Base-by-base conservation (phyloP, 2,797 vertebrate species). In the Malacoctenus gilli region DNA sequence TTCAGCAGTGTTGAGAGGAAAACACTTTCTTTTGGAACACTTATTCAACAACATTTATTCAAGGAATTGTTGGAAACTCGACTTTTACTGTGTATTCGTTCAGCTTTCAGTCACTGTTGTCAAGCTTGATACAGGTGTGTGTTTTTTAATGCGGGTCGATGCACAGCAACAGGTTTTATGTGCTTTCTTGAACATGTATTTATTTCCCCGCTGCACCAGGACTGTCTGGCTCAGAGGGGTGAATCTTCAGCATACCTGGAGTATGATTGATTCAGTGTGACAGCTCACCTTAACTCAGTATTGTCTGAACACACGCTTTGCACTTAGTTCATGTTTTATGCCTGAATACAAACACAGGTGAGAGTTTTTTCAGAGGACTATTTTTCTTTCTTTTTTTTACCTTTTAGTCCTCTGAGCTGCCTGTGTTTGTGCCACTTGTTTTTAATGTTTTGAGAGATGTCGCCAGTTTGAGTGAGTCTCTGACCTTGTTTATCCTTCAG, bases 211-310 rank as follows among this genome's bases (percentile, higher is more conserved):
- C 25, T 35, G 39, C 32, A 22, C 34, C 47, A 4, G 15, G 5
- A 19, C 5, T 31, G 53, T 47, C 25, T 14, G 12, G n/a, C 48
- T 19, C 18, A 53, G 39, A 59, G 5, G 25, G 13, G 8, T 8
- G 65, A 30, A 42, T 69, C 60, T 64, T 79, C 79, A 74, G 63
- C 86, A 84, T 88, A 87, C 86, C 85, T 86, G 85, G 87, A 79
- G 85, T 89, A 87, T 86, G 84, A 59, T 79, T 72, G 68, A 75
- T 79, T 77, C 42, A 59, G 28, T 14, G 66, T 70, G 9, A 60
- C n/a, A 31, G 22, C 36, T 41, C 15, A 14, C 39, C 56, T 63
- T 52, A 48, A 62, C 67, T 76, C 15, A 52, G 12, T 46, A 49
- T 7, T 57, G 53, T 37, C 51, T 60, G 12, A 31, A 51, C 11